Evolutionary conservation across 2,113 vertebrate species (phyloP).

Genomic region (Pterophyllum scalare): DNA sequence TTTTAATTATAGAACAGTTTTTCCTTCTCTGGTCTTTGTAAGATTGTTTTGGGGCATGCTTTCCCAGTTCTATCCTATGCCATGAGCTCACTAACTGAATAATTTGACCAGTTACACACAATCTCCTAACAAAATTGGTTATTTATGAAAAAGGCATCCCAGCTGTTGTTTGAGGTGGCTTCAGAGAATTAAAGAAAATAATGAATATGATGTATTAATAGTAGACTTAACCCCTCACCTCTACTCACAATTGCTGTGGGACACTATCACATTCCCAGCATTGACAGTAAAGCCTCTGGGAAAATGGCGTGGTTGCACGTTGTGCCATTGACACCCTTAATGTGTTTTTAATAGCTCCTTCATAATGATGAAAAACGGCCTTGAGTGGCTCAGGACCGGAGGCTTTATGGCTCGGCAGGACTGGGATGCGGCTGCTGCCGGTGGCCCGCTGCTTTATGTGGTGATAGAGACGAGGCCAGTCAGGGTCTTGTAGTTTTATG

Average conservation of each 20-base stretch:
- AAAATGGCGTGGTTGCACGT: constrained; percentile 58
- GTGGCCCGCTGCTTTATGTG: constrained; percentile 71
- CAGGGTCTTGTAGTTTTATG: constrained; percentile 71
- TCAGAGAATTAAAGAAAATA: constrained; percentile 14
- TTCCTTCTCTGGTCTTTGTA: neutral
- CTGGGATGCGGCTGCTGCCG: constrained; percentile 37
- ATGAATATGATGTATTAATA: constrained; percentile 51
- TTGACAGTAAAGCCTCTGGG: constrained; percentile 58
- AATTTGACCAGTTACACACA: constrained; percentile 30
- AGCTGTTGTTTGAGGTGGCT: neutral
- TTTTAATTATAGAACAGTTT: neutral
- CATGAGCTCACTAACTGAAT: constrained; percentile 36
- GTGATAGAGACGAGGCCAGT: constrained; percentile 58
- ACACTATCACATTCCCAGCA: constrained; percentile 24
- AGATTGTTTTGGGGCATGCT: neutral
- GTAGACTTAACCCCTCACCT: constrained; percentile 71
- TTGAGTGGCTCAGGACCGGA: constrained; percentile 55
- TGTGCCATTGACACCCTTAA: constrained; percentile 67
- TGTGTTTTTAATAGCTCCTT: constrained; percentile 80
- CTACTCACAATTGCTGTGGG: constrained; percentile 53
- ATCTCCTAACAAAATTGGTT: constrained; percentile 35
- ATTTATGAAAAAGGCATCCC: constrained; percentile 31
- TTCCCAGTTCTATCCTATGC: neutral
- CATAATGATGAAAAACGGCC: constrained; percentile 79
- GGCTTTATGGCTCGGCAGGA: constrained; percentile 66